A percentile compares a stretch with the other conserved stretches of the same genome.
Evolutionary conservation across 2,797 vertebrate species (phyloP).

Genomic region (Steatocranus sp.): DNA sequence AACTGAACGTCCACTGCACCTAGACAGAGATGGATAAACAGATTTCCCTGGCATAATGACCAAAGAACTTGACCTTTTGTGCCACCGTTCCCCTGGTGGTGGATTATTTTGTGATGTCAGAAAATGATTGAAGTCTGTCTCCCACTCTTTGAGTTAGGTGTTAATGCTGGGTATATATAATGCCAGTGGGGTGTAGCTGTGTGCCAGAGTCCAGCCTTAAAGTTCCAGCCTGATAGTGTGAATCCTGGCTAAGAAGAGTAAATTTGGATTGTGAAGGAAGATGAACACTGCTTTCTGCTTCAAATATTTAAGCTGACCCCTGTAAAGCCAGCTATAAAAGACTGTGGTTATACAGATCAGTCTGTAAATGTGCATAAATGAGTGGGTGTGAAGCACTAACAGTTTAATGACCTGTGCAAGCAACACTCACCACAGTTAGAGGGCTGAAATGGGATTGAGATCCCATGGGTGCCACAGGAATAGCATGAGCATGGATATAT

Average conservation of each 20-base stretch:
- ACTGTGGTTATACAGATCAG: neutral
- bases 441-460: neutral
- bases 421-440: neutral
- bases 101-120: constrained; percentile 39
- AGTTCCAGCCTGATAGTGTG: neutral
- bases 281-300: neutral
- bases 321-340: neutral
- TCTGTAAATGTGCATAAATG: constrained; percentile 1
- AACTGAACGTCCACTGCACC: constrained; percentile 44
- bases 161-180: neutral
- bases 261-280: neutral
- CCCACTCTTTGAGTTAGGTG: neutral
- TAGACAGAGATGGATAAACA: constrained; percentile 59
- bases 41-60: constrained; percentile 65
- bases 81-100: constrained; percentile 14
- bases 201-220: neutral
- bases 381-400: neutral
- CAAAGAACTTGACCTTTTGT: constrained; percentile 42
- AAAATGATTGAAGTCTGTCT: constrained; percentile 28
- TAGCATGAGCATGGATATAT: neutral
- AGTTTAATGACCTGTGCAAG: neutral
- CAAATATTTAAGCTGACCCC: neutral
- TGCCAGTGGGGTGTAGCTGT: neutral
- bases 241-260: neutral
- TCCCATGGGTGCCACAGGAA: neutral